Evolutionary conservation across 2,888 invertebrate genomes (phyloP), one percentile per base, ranked within the genome.

Genomic region (Drosophila birchii): DNA sequence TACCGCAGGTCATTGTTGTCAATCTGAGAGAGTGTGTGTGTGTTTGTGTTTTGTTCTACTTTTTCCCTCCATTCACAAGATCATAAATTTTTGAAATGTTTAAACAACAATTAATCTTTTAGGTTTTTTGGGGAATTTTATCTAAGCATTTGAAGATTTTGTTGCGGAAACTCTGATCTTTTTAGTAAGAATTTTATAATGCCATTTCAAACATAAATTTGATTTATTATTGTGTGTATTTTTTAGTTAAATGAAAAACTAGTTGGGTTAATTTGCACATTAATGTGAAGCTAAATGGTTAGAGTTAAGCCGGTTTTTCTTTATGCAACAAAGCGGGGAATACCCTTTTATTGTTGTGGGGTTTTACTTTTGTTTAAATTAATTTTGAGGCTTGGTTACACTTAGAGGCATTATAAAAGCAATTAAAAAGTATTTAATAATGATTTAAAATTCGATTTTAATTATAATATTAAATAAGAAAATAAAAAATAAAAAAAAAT

Each of bases 1-100:
- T 59, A 64, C 72, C 70, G 74, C 81, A 61, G 88, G 75, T 79
- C 85, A 83, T 75, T 86, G 77, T 79, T 82, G 86, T 80, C 86
- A 80, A 69, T 72, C 64, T 29, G 34, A n/a, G 29, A 29, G 3
- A 0, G 29, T 45, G 29, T 32, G 29, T 20, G 36, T 47, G 6
- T 26, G 14, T 26, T 6, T 23, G 14, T n/a, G 26, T 38, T 54
- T 34, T 71, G 54, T 63, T 54, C 73, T 29, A 51, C 41, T 68
- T 66, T 66, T 43, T 20, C 18, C 32, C 16, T 18, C 59, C 71
- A 68, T 68, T 68, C 71, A 70, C 47, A 70, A 41, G 23, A 39
- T 18, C 47, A 71, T 29, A 70, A 57, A 68, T 45, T 67, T 45
- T 16, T 34, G 12, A 68, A 67, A 67, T 67, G 55, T 69, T 67